These are phyloP conservation scores for Drosophila macrospina DNA, from an alignment of 2,888 invertebrate species.

Conservation along the genomic window DNA sequence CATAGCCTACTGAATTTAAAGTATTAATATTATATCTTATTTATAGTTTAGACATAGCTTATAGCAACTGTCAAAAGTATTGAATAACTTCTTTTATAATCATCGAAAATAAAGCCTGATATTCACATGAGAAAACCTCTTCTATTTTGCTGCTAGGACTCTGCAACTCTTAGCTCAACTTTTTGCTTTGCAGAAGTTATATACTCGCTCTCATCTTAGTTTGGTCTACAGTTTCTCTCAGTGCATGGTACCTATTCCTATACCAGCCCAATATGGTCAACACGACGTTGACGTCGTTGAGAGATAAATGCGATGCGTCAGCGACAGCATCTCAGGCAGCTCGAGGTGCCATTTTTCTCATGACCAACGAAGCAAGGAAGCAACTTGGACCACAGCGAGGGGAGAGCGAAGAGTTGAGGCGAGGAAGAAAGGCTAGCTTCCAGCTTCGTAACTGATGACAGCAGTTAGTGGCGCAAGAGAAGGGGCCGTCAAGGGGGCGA, in stretches of 20 bases:
- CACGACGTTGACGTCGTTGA: constrained; percentile 21
- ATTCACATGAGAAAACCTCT: too few relatives aligned
- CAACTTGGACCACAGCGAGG: constrained; percentile 4
- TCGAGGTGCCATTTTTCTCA: constrained; percentile 73
- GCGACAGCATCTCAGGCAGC: constrained; percentile 27
- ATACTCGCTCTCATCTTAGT: background rate
- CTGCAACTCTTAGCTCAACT: too few relatives aligned
- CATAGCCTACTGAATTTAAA: too few relatives aligned
- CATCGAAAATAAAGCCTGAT: too few relatives aligned
- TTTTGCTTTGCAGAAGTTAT: background rate
- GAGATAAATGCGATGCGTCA: constrained; percentile 50
- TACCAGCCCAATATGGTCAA: constrained; percentile 32
- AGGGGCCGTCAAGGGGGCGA: background rate
- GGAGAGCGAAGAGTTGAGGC: background rate
- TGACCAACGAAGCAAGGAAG: constrained; percentile 61
- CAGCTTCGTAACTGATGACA: constrained; percentile 13
- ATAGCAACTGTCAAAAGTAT: too few relatives aligned
- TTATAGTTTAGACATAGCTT: too few relatives aligned
- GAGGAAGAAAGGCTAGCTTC: constrained; percentile 13
- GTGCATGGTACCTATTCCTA: constrained; percentile 29
- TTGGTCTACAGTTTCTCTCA: constrained; percentile 6
- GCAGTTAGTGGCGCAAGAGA: background rate
- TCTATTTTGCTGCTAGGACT: too few relatives aligned
- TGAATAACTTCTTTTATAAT: too few relatives aligned
- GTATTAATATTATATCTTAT: too few relatives aligned